These are phyloP conservation scores for Lepidurus packardi DNA, from an alignment of 1,140 invertebrate species.

Conservation along the genomic window DNA sequence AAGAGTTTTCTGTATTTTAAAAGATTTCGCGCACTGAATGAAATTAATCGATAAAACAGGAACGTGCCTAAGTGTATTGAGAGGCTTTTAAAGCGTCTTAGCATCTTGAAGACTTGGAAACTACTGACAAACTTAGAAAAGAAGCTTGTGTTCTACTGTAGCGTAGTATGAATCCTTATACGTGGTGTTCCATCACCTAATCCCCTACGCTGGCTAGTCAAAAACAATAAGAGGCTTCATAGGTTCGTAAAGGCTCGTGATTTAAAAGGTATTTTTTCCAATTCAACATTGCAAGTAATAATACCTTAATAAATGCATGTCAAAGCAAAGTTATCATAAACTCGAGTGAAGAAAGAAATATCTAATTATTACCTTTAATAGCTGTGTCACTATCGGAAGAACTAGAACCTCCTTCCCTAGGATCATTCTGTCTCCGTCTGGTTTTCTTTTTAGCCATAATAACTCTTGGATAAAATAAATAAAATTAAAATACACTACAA, in stretches of 20 bases:
- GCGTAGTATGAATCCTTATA: constrained; percentile 13
- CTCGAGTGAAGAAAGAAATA: neutral
- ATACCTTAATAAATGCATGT: neutral
- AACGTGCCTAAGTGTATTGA: neutral
- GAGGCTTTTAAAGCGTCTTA: constrained; percentile 7
- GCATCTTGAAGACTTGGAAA: neutral
- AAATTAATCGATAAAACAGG: neutral
- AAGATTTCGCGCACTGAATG: neutral
- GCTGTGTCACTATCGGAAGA: constrained; percentile 14
- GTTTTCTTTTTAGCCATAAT: constrained; percentile 23
- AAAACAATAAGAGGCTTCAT: constrained; percentile 13
- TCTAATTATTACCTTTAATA: neutral
- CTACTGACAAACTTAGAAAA: neutral
- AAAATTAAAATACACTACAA: too few relatives aligned
- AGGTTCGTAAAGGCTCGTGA: neutral
- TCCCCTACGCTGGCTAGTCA: neutral
- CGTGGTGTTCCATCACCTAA: neutral
- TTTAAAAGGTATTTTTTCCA: neutral
- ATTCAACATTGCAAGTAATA: neutral
- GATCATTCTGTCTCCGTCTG: constrained; percentile 25
- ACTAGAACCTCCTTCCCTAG: neutral
- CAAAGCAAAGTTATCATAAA: neutral
- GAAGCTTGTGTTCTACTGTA: neutral
- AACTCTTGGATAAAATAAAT: too few relatives aligned
- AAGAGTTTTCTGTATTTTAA: neutral